Evolutionary conservation across 2,888 invertebrate species (phyloP).

Genomic region (Agriotes lineatus): DNA sequence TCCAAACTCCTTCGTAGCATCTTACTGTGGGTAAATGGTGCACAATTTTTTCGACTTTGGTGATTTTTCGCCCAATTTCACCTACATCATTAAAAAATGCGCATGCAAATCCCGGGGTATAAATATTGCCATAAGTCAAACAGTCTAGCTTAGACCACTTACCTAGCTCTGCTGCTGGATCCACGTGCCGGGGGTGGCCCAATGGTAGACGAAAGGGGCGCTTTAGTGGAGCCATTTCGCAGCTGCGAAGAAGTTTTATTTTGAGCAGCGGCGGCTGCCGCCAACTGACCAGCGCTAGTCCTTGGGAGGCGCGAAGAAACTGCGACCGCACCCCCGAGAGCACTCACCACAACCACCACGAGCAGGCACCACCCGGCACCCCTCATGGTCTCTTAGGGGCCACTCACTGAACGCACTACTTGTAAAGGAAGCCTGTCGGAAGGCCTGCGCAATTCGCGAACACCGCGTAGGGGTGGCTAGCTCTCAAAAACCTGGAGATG

Average conservation of each 20-base stretch:
- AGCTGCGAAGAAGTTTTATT: slow-evolving; percentile 62
- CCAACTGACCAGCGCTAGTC: slow-evolving; percentile 71
- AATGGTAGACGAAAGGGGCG: slow-evolving; percentile 52
- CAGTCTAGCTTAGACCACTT: too few species aligned
- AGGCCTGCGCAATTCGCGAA: too few species aligned
- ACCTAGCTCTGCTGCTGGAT: slow-evolving; percentile 59
- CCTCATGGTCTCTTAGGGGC: slow-evolving; percentile 51
- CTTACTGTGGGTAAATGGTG: too few species aligned
- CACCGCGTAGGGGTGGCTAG: too few species aligned
- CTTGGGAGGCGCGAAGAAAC: slow-evolving; percentile 70
- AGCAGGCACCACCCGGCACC: slow-evolving; percentile 61
- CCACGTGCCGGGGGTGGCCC: slow-evolving; percentile 60
- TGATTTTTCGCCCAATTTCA: too few species aligned
- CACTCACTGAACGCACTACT: slow-evolving; percentile 30
- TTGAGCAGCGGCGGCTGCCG: slow-evolving; percentile 63
- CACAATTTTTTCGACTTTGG: too few species aligned
- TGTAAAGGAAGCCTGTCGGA: too few species aligned
- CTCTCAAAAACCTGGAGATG: too few species aligned
- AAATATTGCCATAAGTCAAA: too few species aligned
- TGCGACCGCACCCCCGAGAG: slow-evolving; percentile 64
- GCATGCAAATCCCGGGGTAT: too few species aligned
- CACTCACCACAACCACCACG: slow-evolving; percentile 52
- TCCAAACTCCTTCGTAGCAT: too few species aligned
- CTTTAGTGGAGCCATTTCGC: slow-evolving; percentile 47
- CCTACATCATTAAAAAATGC: too few species aligned